These are phyloP conservation scores for Nettapus auritus DNA, from an alignment of 2,113 vertebrate genomes.

Conservation along the genomic window DNA sequence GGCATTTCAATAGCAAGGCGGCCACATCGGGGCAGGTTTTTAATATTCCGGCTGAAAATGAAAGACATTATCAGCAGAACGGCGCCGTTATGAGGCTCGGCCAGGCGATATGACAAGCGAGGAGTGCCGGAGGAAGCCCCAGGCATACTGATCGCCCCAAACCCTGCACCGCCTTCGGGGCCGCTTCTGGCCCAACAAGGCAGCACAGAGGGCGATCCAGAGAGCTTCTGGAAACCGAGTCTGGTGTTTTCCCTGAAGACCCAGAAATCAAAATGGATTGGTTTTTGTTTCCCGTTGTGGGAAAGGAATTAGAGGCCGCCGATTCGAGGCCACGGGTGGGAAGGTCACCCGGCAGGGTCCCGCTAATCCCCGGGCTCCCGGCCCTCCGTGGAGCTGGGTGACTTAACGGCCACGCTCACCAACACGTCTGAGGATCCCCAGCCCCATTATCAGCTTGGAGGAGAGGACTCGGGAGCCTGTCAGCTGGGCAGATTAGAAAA, in stretches of 20 bases:
- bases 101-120: not conserved
- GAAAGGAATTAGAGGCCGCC: not conserved
- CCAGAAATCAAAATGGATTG: not conserved
- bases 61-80: slow-evolving; percentile 7
- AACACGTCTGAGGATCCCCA: not conserved
- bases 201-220: not conserved
- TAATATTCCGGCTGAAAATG: slow-evolving; percentile 11
- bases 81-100: not conserved
- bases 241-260: not conserved
- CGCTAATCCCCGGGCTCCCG: not conserved
- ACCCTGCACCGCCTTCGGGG: fast-evolving
- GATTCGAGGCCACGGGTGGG: not conserved
- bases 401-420: not conserved
- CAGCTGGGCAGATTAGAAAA: slow-evolving; percentile 25
- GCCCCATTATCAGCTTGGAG: slow-evolving; percentile 28
- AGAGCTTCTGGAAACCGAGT: not conserved
- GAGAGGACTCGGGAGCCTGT: not conserved
- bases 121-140: not conserved
- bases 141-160: not conserved
- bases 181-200: not conserved
- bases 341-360: not conserved
- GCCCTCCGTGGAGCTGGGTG: not conserved
- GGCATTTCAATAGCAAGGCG: not conserved
- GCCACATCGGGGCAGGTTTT: not conserved
- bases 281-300: fast-evolving